phyloP scores from a whole-genome alignment of 2,113 vertebrate genomes.

The Nyctibius bracteatus region DNA sequence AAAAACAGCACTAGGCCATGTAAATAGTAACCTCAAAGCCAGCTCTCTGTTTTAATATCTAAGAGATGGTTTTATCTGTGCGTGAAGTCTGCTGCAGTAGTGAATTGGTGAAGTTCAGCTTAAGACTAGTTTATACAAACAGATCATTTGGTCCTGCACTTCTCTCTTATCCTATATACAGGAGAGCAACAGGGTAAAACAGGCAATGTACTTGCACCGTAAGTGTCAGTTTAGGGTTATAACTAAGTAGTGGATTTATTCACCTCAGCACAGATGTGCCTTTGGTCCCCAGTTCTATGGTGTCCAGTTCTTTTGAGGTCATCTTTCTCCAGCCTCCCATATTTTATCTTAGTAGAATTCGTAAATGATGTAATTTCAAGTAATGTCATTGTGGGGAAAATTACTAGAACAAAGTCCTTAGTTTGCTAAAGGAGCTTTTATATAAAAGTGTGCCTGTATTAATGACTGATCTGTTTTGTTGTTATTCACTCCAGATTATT shows the following conservation, averaged over 20 bases:
- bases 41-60: neutral
- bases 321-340: conserved; percentile 27
- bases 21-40: neutral
- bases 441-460: conserved; percentile 1
- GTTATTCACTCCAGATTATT: conserved; percentile 1
- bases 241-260: conserved; percentile 29
- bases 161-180: conserved; percentile 5
- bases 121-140: neutral
- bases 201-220: neutral
- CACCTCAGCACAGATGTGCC: conserved; percentile 53
- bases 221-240: conserved; percentile 22
- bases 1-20: neutral
- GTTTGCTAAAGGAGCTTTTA: conserved; percentile 43
- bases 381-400: conserved; percentile 27
- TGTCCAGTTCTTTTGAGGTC: conserved; percentile 29
- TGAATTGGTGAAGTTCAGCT: neutral
- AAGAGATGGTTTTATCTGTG: neutral
- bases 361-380: neutral
- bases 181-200: conserved; percentile 9
- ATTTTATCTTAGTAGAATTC: neutral
- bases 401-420: neutral
- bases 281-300: conserved; percentile 53
- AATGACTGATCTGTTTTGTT: neutral
- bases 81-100: neutral
- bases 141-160: neutral